phyloP scores from a whole-genome alignment of 2,888 invertebrate genomes.

The Dione juno region DNA sequence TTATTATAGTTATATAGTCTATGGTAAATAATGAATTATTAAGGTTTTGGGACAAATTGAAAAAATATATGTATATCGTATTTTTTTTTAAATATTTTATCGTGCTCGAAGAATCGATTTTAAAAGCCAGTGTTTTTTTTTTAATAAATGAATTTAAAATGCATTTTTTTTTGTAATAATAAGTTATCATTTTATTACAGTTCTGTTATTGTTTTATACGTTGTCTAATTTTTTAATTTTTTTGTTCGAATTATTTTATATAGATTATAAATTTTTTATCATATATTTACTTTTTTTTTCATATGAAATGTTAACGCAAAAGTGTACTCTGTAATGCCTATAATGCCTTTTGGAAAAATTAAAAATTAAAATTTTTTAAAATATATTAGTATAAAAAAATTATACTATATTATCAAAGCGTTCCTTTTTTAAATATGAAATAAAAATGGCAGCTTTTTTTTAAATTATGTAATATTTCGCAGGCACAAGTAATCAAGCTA shows the following conservation, averaged over 20 bases:
- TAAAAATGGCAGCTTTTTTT: not conserved
- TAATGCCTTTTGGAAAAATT: not conserved
- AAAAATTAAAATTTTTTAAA: too few species aligned
- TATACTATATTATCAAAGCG: not conserved
- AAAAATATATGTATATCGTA: not conserved
- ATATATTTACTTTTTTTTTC: too few species aligned
- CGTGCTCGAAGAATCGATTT: not conserved
- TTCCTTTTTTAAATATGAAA: not conserved
- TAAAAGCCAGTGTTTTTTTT: constrained; percentile 1
- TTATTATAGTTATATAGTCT: constrained; percentile 1
- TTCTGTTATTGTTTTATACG: not conserved
- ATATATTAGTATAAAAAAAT: not conserved
- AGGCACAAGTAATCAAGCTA: not conserved
- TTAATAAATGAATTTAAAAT: not conserved
- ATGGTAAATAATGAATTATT: constrained; percentile 6
- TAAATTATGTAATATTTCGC: not conserved
- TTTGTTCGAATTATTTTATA: not conserved
- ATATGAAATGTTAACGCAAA: not conserved
- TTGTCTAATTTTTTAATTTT: not conserved
- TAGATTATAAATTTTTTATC: too few species aligned
- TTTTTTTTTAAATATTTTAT: not conserved
- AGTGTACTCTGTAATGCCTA: not conserved
- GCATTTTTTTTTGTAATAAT: not conserved
- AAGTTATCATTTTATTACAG: not conserved
- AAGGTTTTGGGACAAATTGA: constrained; percentile 19